phyloP scores from a whole-genome alignment of 1,140 invertebrate species.

The Bombus turneri region DNA sequence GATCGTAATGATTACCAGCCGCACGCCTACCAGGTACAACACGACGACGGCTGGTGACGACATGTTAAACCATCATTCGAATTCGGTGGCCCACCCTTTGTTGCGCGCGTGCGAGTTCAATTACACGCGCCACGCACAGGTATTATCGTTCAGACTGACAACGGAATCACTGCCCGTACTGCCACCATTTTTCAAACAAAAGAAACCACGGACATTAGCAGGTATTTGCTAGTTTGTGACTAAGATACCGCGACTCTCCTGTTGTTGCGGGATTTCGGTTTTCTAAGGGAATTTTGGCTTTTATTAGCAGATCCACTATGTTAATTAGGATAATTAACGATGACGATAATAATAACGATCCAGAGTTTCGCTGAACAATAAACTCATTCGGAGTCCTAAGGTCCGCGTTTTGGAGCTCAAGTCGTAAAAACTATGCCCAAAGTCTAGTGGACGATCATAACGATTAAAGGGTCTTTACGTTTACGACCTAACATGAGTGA shows the following conservation, averaged over 20 bases:
- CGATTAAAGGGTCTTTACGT: too few relatives aligned
- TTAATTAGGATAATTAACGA: too few relatives aligned
- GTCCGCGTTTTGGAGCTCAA: background rate
- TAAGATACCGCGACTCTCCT: too few relatives aligned
- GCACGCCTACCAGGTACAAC: slow-evolving; percentile 51
- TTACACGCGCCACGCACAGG: slow-evolving; percentile 60
- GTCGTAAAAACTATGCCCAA: background rate
- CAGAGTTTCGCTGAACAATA: too few relatives aligned
- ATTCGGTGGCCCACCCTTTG: slow-evolving; percentile 63
- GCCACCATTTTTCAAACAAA: slow-evolving; percentile 18
- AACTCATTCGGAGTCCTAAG: too few relatives aligned
- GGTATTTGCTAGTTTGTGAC: too few relatives aligned
- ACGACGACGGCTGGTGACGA: slow-evolving; percentile 64
- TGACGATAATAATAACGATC: too few relatives aligned
- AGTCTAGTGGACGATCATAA: background rate
- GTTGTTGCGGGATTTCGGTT: too few relatives aligned
- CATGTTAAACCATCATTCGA: slow-evolving; percentile 70
- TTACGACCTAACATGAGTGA: background rate
- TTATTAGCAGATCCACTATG: too few relatives aligned
- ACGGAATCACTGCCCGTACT: background rate
- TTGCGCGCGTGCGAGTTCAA: slow-evolving; percentile 64
- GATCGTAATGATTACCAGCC: slow-evolving; percentile 59
- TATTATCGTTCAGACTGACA: slow-evolving; percentile 44
- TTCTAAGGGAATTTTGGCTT: too few relatives aligned
- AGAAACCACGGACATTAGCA: background rate